These are phyloP conservation scores for Cyphomyrmex costatus DNA, from an alignment of 1,140 invertebrate species.

Conservation along the genomic window DNA sequence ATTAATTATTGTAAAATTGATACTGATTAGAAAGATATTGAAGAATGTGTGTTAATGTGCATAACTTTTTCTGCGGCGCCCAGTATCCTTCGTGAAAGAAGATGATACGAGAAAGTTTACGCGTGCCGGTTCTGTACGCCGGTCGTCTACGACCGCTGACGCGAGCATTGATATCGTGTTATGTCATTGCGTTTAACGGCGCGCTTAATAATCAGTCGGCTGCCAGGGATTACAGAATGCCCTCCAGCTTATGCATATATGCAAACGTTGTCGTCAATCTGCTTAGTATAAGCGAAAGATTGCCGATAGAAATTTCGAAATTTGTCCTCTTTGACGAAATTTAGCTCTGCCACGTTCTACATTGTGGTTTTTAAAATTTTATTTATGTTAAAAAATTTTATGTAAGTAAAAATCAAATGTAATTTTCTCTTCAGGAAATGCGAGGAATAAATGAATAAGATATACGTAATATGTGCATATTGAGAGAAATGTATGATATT, in stretches of 20 bases:
- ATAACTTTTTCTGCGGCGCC: neutral
- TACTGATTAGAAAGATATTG: neutral
- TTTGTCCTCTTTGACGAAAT: neutral
- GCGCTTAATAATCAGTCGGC: constrained; percentile 8
- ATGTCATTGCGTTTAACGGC: constrained; percentile 57
- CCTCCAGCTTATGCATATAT: constrained; percentile 27
- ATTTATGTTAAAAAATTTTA: neutral
- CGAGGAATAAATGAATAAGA: neutral
- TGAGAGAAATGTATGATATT: no score
- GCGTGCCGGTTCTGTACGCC: neutral
- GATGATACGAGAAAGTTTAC: constrained; percentile 33
- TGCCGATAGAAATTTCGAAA: constrained; percentile 22
- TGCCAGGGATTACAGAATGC: constrained; percentile 47
- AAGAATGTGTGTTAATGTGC: neutral
- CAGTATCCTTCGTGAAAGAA: no score
- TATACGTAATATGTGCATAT: no score
- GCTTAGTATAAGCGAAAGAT: neutral
- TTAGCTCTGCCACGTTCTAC: neutral
- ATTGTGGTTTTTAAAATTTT: neutral
- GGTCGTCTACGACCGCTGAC: neutral
- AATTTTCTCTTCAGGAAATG: neutral
- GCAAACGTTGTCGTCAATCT: constrained; percentile 13
- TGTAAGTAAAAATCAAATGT: neutral
- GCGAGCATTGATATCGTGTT: constrained; percentile 60
- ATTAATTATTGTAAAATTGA: no score